Conservation (phyloP, 2,797 vertebrate genomes). For the Gephyroberyx darwinii region DNA sequence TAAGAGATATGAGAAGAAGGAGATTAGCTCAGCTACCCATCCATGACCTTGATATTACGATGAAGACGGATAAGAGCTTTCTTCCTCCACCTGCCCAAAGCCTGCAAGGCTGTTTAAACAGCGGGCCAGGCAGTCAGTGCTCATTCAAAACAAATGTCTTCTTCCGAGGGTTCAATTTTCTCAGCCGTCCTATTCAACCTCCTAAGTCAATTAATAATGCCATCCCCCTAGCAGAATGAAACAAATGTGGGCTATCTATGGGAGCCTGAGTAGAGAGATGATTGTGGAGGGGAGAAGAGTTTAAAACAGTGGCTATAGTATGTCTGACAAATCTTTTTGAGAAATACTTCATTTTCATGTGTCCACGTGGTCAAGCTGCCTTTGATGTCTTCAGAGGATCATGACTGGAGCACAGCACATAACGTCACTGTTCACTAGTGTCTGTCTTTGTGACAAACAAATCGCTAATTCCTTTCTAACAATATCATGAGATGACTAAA, state of each 20-base stretch:
- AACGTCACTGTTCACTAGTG: slow-evolving; percentile 40
- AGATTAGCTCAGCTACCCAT: slow-evolving; percentile 80
- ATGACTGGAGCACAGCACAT: background rate
- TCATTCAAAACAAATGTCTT: slow-evolving; percentile 75
- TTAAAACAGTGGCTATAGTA: slow-evolving; percentile 15
- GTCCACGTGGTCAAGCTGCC: slow-evolving; percentile 25
- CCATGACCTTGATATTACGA: slow-evolving; percentile 81
- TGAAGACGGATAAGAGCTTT: slow-evolving; percentile 79
- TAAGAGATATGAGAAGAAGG: slow-evolving; percentile 78
- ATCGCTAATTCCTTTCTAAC: slow-evolving; percentile 56
- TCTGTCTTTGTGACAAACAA: slow-evolving; percentile 46
- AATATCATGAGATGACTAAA: slow-evolving; percentile 52
- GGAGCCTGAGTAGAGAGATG: slow-evolving; percentile 45
- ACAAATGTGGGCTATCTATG: slow-evolving; percentile 51
- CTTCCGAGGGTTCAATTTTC: slow-evolving; percentile 52
- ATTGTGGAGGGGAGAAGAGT: slow-evolving; percentile 32
- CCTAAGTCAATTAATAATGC: slow-evolving; percentile 72
- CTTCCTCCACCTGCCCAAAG: slow-evolving; percentile 76
- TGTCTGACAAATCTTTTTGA: slow-evolving; percentile 34
- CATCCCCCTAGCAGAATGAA: slow-evolving; percentile 55
- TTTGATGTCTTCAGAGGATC: slow-evolving; percentile 41
- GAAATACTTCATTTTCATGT: slow-evolving; percentile 43
- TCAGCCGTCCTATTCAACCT: slow-evolving; percentile 55
- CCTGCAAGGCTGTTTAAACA: slow-evolving; percentile 75
- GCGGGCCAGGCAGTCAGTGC: slow-evolving; percentile 65